phyloP scores from a whole-genome alignment of 1,140 invertebrate genomes.

The Ylistrum balloti region DNA sequence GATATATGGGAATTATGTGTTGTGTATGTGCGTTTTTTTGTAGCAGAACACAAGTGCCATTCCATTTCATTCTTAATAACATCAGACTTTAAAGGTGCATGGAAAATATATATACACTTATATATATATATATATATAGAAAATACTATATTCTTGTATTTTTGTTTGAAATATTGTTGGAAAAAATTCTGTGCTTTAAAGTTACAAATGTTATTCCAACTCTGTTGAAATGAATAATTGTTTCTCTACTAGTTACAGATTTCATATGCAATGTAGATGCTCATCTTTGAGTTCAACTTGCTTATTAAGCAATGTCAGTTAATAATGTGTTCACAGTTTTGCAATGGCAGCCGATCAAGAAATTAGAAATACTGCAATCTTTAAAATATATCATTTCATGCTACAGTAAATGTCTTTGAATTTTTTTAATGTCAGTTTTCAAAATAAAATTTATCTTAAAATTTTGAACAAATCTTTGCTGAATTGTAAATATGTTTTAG shows the following conservation, averaged over 20 bases:
- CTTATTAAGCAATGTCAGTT: not conserved
- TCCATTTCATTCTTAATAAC: not conserved
- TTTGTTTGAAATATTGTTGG: slow-evolving; percentile 23
- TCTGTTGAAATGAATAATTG: not conserved
- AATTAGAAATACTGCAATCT: not conserved
- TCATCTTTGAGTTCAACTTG: not conserved
- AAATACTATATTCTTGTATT: slow-evolving; percentile 31
- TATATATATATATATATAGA: not conserved
- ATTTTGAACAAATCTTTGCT: not conserved
- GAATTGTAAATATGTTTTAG: not conserved
- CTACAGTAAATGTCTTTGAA: not conserved
- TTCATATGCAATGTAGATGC: slow-evolving; percentile 1
- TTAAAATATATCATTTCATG: not conserved
- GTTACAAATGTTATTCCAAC: slow-evolving; percentile 26
- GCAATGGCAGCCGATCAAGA: slow-evolving; percentile 37
- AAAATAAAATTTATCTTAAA: not conserved
- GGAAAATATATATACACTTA: not conserved
- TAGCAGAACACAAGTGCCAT: slow-evolving; percentile 24
- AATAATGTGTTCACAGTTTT: not conserved
- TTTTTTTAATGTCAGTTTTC: not conserved
- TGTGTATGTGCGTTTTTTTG: not conserved
- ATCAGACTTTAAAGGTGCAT: not conserved
- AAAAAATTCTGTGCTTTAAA: not conserved
- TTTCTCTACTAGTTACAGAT: not conserved
- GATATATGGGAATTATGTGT: slow-evolving; percentile 1